Evolutionary conservation across 1,140 invertebrate species (phyloP).

Genomic region (Telenomus remus): DNA sequence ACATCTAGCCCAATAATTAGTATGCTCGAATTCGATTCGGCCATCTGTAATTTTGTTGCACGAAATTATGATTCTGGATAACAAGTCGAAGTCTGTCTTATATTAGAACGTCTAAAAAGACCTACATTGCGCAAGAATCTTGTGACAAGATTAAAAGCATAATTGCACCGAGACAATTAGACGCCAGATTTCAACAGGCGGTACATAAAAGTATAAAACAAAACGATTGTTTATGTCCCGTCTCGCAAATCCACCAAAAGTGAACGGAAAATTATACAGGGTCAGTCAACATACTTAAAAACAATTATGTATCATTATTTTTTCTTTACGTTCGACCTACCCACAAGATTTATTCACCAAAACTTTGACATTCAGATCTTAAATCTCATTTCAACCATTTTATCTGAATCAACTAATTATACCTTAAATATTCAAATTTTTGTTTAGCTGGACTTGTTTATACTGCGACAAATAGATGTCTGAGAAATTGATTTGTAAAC

Average conservation of each 20-base stretch:
- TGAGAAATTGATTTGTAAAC: too few species aligned
- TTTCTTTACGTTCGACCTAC: background rate
- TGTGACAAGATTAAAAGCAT: constrained; percentile 36
- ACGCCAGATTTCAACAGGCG: constrained; percentile 25
- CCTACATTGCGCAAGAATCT: constrained; percentile 25
- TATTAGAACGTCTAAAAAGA: constrained; percentile 41
- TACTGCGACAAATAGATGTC: too few species aligned
- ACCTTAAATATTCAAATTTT: too few species aligned
- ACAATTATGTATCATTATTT: constrained; percentile 31
- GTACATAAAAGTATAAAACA: constrained; percentile 42
- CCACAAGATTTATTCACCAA: background rate
- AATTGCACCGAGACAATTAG: constrained; percentile 40
- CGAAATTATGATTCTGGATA: constrained; percentile 35
- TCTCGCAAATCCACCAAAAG: constrained; percentile 35
- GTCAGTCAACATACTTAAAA: constrained; percentile 37
- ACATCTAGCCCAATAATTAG: constrained; percentile 21
- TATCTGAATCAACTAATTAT: too few species aligned
- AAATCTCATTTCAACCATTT: too few species aligned
- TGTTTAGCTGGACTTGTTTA: too few species aligned
- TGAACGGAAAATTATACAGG: constrained; percentile 50
- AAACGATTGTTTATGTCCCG: constrained; percentile 22
- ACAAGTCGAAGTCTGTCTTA: constrained; percentile 19
- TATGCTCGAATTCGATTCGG: constrained; percentile 28
- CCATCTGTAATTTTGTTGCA: constrained; percentile 23
- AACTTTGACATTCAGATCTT: background rate